A percentile compares a stretch with the other conserved stretches of the same genome.
Conservation (phyloP, 1,140 invertebrate species). For the Venustaconcha ellipsiformis region DNA sequence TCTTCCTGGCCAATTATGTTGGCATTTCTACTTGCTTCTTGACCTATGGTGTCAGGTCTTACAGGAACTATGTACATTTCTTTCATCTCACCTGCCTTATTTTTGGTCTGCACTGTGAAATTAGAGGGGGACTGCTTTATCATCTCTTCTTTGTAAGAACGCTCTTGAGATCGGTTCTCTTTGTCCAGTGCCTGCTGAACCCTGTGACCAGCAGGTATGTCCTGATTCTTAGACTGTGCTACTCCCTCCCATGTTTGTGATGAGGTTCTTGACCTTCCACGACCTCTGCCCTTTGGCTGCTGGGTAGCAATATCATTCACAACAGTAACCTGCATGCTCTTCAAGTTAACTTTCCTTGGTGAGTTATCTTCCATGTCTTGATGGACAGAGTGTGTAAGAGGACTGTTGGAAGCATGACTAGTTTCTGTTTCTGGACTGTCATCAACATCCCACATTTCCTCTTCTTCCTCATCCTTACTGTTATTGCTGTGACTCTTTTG, state of each 20-base stretch:
- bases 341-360: constrained; percentile 27
- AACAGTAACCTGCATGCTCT: constrained; percentile 30
- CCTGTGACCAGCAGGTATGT: too few species aligned
- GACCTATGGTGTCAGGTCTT: constrained; percentile 28
- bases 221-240: too few species aligned
- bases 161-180: too few species aligned
- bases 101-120: too few species aligned
- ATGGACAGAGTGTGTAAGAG: background rate
- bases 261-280: background rate
- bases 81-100: background rate
- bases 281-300: constrained; percentile 21
- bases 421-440: constrained; percentile 9
- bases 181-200: too few species aligned
- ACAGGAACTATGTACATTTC: constrained; percentile 31
- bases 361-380: background rate
- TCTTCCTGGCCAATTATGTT: constrained; percentile 20
- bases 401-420: background rate
- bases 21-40: constrained; percentile 25
- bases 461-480: constrained; percentile 16
- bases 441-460: constrained; percentile 14
- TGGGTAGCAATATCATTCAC: constrained; percentile 22
- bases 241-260: too few species aligned
- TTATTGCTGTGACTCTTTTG: background rate
- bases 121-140: too few species aligned
- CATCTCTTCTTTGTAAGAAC: too few species aligned